Evolutionary conservation across 2,113 vertebrate species (phyloP).

Genomic region (Eublepharis macularius): DNA sequence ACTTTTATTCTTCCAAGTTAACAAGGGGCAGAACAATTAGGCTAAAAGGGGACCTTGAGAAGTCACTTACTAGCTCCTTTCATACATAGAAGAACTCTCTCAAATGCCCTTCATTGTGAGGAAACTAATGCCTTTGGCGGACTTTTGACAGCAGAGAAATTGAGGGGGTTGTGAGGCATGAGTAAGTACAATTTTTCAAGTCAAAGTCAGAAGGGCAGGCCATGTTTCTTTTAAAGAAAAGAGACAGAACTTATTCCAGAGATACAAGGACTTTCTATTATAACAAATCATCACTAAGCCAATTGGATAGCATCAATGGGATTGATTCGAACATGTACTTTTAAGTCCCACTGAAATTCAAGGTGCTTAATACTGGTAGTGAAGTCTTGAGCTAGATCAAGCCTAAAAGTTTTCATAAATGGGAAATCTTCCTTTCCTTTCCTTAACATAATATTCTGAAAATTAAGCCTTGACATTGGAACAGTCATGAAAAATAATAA

Average conservation of each 20-base stretch:
- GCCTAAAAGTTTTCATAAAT: neutral
- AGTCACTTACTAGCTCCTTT: neutral
- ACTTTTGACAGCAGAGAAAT: constrained; percentile 7
- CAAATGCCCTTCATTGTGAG: constrained; percentile 8
- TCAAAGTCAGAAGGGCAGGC: neutral
- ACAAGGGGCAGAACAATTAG: neutral
- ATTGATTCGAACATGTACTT: neutral
- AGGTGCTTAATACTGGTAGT: neutral
- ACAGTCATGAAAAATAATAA: too few species aligned
- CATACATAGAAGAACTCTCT: neutral
- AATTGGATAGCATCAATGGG: neutral
- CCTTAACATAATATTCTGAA: neutral
- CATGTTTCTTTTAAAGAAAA: neutral
- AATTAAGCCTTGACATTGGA: too few species aligned
- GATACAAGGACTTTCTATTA: neutral
- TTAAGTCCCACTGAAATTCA: neutral
- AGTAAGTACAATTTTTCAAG: neutral
- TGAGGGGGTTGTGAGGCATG: constrained; percentile 2
- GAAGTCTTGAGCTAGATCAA: neutral
- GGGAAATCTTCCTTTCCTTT: neutral
- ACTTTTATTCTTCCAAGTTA: neutral
- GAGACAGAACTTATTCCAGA: neutral
- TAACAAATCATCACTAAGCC: neutral
- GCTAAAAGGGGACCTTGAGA: neutral
- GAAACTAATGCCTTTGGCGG: constrained; percentile 6